A percentile compares a stretch with the other conserved stretches of the same genome.
Evolutionary conservation across 2,797 vertebrate species (phyloP).

Genomic region (Lateolabrax maculatus): DNA sequence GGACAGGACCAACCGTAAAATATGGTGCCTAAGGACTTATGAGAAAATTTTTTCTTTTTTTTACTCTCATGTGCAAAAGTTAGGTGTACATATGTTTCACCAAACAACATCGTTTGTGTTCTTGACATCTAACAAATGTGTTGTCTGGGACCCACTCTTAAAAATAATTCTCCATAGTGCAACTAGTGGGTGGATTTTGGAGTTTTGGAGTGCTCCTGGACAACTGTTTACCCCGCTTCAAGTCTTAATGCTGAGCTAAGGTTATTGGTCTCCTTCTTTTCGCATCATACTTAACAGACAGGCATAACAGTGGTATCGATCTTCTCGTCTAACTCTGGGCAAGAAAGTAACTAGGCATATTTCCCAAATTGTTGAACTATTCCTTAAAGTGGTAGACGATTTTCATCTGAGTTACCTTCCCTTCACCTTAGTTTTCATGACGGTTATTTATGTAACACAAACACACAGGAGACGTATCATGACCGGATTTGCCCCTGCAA

Average conservation of each 20-base stretch:
- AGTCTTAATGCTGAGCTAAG: slow-evolving; percentile 3
- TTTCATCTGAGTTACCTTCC: background rate
- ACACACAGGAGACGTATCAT: slow-evolving; percentile 3
- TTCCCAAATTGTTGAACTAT: background rate
- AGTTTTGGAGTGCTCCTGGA: background rate
- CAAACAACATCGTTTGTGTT: too few species aligned
- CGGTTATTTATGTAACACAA: slow-evolving; percentile 21
- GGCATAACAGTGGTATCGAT: background rate
- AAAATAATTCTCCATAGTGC: too few species aligned
- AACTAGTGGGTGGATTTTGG: background rate
- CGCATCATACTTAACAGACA: background rate
- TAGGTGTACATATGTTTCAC: too few species aligned
- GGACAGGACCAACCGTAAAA: background rate
- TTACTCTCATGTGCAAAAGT: too few species aligned
- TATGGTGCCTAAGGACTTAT: background rate
- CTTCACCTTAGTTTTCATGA: background rate
- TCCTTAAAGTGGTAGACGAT: background rate
- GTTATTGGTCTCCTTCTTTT: background rate
- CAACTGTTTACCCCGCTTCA: background rate
- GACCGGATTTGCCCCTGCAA: background rate
- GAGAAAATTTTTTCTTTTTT: too few species aligned
- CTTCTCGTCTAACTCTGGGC: background rate
- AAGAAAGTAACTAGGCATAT: background rate
- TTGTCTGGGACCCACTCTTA: too few species aligned
- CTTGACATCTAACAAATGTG: too few species aligned